Base-by-base conservation (phyloP, 2,797 vertebrate species). In the Semotilus atromaculatus region DNA sequence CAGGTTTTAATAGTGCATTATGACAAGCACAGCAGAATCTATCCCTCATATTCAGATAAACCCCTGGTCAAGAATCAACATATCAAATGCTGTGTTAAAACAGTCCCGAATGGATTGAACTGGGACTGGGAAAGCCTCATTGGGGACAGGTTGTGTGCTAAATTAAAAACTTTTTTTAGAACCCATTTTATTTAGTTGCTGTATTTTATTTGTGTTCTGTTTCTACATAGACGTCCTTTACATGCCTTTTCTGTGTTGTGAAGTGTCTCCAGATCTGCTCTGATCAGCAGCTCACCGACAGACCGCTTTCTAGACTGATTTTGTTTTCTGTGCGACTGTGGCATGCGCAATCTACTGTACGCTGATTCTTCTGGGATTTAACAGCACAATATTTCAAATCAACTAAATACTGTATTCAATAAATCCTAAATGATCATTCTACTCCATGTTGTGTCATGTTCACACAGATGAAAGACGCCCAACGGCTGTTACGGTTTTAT, bases 321-420 rank as follows among this genome's bases (percentile, higher is more conserved):
- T 67, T 58, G 40, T 34, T 88, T 86, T 83, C 86, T 87, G 86
- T 92, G 87, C 48, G 38, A 62, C 73, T 34, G n/a, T 80, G 67
- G 80, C 84, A 86, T 87, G 86, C 83, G 66, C 76, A 80, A 85
- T 84, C 84, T 85, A 87, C 86, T 81, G 88, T 88, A 88, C 64
- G 26, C 66, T 55, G 31, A 38, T 88, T 48, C 10, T 9, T 21
- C 16, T 4, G 48, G 34, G 48, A 70, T 55, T 70, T 26, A 31
- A 67, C 74, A 91, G 93, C 91, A 68, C 68, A 51, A 88, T 80
- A 88, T 90, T 45, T 89, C 29, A 87, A 34, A 68, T 71, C 36
- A 3, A 78, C 45, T n/a, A 26, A 60, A 8, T 31, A 55, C 13
- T 76, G 26, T 70, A 66, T 67, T 85, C 31, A 85, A 86, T 86